A percentile compares a stretch with the other conserved stretches of the same genome.
Evolutionary conservation across 2,113 vertebrate species (phyloP).

Genomic region (Speoplatyrhinus poulsoni): DNA sequence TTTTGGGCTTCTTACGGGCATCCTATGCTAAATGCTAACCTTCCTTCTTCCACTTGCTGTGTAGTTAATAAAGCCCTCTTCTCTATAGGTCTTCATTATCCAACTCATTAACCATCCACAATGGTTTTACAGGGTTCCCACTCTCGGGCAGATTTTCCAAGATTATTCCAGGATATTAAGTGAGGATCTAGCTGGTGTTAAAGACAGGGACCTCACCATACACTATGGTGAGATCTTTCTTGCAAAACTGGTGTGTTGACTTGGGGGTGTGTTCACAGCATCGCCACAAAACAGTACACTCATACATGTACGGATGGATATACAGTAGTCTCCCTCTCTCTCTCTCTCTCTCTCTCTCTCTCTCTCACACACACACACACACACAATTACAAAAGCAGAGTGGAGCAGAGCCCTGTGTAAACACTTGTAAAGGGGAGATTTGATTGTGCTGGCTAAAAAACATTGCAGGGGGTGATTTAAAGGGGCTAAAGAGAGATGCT

Average conservation of each 20-base stretch:
- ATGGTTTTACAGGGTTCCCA: neutral
- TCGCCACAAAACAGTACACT: too few relatives aligned
- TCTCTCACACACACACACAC: neutral
- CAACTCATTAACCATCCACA: slow-evolving; percentile 2
- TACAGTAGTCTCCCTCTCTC: too few relatives aligned
- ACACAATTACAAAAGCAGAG: too few relatives aligned
- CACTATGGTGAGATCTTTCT: too few relatives aligned
- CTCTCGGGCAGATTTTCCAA: too few relatives aligned
- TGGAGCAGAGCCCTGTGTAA: slow-evolving; percentile 2
- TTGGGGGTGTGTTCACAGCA: too few relatives aligned
- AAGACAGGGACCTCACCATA: too few relatives aligned
- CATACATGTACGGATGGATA: too few relatives aligned
- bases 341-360: too few relatives aligned
- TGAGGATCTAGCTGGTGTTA: too few relatives aligned
- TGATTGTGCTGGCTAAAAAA: slow-evolving; percentile 42
- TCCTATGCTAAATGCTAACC: slow-evolving; percentile 7
- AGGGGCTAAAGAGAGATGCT: slow-evolving; percentile 50
- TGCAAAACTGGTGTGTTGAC: too few relatives aligned
- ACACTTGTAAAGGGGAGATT: slow-evolving; percentile 21
- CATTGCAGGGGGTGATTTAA: slow-evolving; percentile 39
- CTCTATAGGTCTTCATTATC: slow-evolving; percentile 3
- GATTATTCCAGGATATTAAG: too few relatives aligned
- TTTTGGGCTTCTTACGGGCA: slow-evolving; percentile 2
- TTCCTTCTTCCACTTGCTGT: neutral
- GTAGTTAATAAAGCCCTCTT: slow-evolving; percentile 4